Evolutionary conservation across 2,888 invertebrate species (phyloP).

Genomic region (Stegophylla sp.): DNA sequence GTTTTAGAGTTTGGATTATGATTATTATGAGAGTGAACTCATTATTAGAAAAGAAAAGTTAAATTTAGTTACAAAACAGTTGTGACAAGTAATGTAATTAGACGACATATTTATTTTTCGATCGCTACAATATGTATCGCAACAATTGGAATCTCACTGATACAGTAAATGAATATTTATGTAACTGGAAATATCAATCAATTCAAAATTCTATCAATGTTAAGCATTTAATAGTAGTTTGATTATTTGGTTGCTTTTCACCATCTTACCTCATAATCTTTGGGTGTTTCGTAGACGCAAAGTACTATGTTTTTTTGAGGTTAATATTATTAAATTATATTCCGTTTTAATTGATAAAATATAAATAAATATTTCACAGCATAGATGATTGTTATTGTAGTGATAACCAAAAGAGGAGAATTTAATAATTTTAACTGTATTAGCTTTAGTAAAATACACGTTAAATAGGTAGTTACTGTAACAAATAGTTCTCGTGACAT

Average conservation of each 20-base stretch:
- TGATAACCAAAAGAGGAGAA: not conserved
- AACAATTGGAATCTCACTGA: conserved; percentile 69
- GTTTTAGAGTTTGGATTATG: conserved; percentile 68
- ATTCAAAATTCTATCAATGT: conserved; percentile 54
- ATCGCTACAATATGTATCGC: conserved; percentile 71
- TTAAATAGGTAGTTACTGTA: conserved; percentile 19
- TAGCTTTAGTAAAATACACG: not conserved
- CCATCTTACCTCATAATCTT: conserved; percentile 29
- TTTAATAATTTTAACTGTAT: conserved; percentile 4
- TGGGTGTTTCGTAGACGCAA: conserved; percentile 38
- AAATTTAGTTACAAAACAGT: conserved; percentile 64
- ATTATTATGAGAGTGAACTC: conserved; percentile 67
- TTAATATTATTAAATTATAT: conserved; percentile 16
- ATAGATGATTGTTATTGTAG: not conserved
- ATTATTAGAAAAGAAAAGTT: conserved; percentile 67
- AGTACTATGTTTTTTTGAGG: conserved; percentile 55
- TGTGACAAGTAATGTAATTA: conserved; percentile 65
- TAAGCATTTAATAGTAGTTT: conserved; percentile 1
- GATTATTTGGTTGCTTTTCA: conserved; percentile 46
- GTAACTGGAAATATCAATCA: conserved; percentile 64
- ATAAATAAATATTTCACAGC: no score
- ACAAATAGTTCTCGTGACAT: not conserved
- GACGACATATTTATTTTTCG: conserved; percentile 71
- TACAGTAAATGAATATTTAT: conserved; percentile 67
- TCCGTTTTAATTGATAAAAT: not conserved